A percentile compares a stretch with the other conserved stretches of the same genome.
These are phyloP conservation scores for Sycobia sp. DNA, from an alignment of 1,140 invertebrate species.

Conservation along the genomic window DNA sequence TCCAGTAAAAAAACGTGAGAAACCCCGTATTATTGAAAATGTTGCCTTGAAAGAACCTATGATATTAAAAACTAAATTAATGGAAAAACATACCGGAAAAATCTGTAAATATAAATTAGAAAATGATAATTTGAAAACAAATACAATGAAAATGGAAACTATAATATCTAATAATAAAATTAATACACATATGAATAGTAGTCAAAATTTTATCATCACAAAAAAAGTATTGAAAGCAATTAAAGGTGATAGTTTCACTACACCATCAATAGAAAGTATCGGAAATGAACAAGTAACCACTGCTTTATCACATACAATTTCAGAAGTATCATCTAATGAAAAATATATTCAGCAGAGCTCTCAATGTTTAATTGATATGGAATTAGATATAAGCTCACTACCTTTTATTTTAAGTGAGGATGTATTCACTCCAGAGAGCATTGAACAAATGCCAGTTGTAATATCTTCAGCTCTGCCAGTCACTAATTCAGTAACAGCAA, in stretches of 20 bases:
- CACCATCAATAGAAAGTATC: slow-evolving; percentile 29
- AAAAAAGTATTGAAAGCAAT: slow-evolving; percentile 47
- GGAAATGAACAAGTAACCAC: slow-evolving; percentile 26
- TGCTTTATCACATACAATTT: slow-evolving; percentile 30
- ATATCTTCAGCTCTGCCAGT: slow-evolving; percentile 64
- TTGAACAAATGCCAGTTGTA: slow-evolving; percentile 72
- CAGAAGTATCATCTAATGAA: slow-evolving; percentile 34
- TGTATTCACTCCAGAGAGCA: slow-evolving; percentile 65
- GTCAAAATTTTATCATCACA: slow-evolving; percentile 33
- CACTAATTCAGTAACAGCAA: slow-evolving; percentile 27
- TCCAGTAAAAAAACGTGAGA: slow-evolving; percentile 58
- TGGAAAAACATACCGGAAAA: slow-evolving; percentile 48
- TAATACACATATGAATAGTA: slow-evolving; percentile 34
- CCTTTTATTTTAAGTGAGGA: slow-evolving; percentile 74
- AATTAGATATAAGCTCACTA: slow-evolving; percentile 76
- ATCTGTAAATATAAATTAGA: slow-evolving; percentile 54
- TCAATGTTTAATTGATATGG: slow-evolving; percentile 62
- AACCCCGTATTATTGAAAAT: slow-evolving; percentile 58
- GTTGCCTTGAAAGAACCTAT: slow-evolving; percentile 54
- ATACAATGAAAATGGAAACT: slow-evolving; percentile 52
- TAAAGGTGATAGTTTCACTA: slow-evolving; percentile 42
- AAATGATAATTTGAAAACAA: slow-evolving; percentile 27
- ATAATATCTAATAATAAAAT: slow-evolving; percentile 40
- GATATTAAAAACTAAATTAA: slow-evolving; percentile 54
- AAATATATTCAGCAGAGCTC: slow-evolving; percentile 52